Conservation (phyloP, 2,113 vertebrate species). For the Illadopsis cleaveri region DNA sequence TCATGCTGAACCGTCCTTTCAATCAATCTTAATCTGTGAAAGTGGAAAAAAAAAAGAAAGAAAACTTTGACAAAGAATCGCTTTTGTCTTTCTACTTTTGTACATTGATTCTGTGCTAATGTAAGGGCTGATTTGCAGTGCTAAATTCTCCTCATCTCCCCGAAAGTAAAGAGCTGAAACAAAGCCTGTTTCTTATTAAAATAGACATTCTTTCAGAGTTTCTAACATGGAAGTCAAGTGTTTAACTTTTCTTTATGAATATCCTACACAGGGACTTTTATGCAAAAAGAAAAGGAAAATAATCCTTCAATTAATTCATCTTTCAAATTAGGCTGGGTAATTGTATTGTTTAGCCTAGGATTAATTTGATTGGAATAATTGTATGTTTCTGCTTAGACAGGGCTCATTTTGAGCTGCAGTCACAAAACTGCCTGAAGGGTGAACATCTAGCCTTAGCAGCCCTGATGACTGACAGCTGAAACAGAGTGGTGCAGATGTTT, state of each 20-base stretch:
- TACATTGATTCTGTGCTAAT: background rate
- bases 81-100: background rate
- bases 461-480: slow-evolving; percentile 27
- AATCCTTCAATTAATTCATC: slow-evolving; percentile 48
- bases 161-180: slow-evolving; percentile 4
- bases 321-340: slow-evolving; percentile 40
- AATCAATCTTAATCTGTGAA: slow-evolving; percentile 16
- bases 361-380: slow-evolving; percentile 50
- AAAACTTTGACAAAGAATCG: background rate
- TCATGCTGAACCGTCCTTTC: slow-evolving; percentile 66
- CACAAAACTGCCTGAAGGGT: slow-evolving; percentile 31
- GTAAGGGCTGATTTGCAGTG: background rate
- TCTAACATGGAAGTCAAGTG: background rate
- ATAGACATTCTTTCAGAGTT: background rate
- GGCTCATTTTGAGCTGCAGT: slow-evolving; percentile 27
- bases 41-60: background rate
- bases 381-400: slow-evolving; percentile 19
- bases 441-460: background rate
- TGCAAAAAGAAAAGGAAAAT: background rate
- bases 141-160: background rate
- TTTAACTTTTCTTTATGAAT: background rate
- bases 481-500: background rate
- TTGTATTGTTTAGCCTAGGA: slow-evolving; percentile 29
- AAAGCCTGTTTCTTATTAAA: background rate
- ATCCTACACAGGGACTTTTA: background rate